These are phyloP conservation scores for Synaphobranchus kaupii DNA, from an alignment of 2,797 vertebrate species.

Conservation along the genomic window DNA sequence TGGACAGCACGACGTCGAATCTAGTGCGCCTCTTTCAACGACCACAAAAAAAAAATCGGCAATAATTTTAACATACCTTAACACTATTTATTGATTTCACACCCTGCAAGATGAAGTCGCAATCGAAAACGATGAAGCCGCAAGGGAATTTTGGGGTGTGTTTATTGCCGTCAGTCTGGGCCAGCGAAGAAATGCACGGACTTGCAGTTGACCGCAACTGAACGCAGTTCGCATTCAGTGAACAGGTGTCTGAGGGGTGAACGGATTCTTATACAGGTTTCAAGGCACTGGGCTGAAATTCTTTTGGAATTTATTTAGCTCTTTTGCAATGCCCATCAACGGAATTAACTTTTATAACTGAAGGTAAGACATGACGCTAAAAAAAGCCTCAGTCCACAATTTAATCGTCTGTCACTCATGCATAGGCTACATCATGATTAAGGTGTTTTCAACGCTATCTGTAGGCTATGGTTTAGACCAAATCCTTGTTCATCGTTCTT, in stretches of 20 bases:
- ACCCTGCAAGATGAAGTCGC: neutral
- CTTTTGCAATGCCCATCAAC: neutral
- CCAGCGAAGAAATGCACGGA: neutral
- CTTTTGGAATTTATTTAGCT: neutral
- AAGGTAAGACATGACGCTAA: neutral
- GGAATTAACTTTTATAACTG: neutral
- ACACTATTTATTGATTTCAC: neutral
- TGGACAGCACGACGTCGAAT: neutral
- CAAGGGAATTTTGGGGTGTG: slow-evolving; percentile 1
- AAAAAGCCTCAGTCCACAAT: neutral
- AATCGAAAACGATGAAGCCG: neutral
- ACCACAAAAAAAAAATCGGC: neutral
- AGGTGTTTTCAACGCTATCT: neutral
- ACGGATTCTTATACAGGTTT: slow-evolving; percentile 4
- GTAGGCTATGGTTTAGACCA: neutral
- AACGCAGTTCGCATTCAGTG: neutral
- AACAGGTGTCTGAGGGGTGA: slow-evolving; percentile 16
- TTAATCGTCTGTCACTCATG: neutral
- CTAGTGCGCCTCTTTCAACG: neutral
- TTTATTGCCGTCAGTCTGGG: neutral
- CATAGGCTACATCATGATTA: neutral
- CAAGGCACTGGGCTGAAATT: neutral
- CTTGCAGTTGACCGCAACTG: neutral
- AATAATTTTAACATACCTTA: neutral
- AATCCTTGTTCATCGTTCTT: neutral